Base-by-base conservation (phyloP, 2,113 vertebrate genomes). In the Scomber japonicus region DNA sequence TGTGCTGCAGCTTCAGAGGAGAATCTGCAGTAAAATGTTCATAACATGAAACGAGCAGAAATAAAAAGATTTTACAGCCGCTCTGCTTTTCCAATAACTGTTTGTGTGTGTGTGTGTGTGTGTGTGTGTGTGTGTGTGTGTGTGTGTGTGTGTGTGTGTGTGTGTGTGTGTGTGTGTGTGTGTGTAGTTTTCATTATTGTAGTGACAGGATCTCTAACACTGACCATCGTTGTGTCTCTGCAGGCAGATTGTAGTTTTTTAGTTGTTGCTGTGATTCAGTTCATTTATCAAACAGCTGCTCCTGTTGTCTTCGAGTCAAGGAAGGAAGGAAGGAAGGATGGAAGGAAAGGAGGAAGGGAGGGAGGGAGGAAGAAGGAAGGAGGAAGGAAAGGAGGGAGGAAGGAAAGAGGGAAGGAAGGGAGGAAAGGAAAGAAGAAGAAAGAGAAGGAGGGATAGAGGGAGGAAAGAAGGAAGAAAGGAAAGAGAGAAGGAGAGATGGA, bases 21-120 rank as follows among this genome's bases (percentile, higher is more conserved):
- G 12, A 62, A 65, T 14, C 73, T 66, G 64, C 77, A 75, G 48
- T 5, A 2, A 1, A 71, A 71, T 17, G 24, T 27, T 61, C 48
- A 27, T 70, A 75, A 64, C 27, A 56, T 54, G 53, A 71, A 78
- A 51, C 15, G 46, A 63, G 30, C 71, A 76, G 63, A 77, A 82
- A 82, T 67, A 53, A 75, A 27, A 71, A 75, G 69, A 0, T 81
- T 87, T 81, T 66, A 70, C 65, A 30, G 65, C 83, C 51, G 46
- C 59, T 61, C 71, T 53, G 56, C 48, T 84, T 79, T 77, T 71
- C 75, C 77, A 89, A 83, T 86, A 83, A 83, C 4, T 74, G 48
- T 74, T 14, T 35, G 5, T 35, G 68, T 57, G 48, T 59, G 83
- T 67, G 35, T 55, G 40, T 74, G 17, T 35, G 5, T 35, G 68